Evolutionary conservation across 2,113 vertebrate genomes (phyloP).

Genomic region (Lepisosteus oculatus): DNA sequence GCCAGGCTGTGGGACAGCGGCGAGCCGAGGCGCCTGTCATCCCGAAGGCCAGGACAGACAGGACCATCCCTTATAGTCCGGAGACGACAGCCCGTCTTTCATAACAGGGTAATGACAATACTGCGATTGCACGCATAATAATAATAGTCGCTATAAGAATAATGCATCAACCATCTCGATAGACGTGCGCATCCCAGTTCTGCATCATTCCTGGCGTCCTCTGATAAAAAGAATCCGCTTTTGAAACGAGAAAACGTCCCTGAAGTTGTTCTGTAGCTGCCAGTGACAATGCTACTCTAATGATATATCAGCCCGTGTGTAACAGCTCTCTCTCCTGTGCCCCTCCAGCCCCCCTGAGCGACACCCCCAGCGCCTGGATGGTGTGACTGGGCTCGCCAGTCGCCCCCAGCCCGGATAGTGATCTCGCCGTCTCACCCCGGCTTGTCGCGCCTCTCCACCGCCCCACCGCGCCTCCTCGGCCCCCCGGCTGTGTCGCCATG

Average conservation of each 20-base stretch:
- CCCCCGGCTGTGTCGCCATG: constrained; percentile 52
- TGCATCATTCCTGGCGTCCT: too few species aligned
- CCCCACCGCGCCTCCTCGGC: constrained; percentile 36
- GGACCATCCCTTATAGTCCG: too few species aligned
- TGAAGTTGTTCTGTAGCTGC: too few species aligned
- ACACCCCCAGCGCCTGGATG: constrained; percentile 24
- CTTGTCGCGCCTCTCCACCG: constrained; percentile 14
- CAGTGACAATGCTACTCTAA: too few species aligned
- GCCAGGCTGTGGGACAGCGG: constrained; percentile 12
- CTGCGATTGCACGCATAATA: too few species aligned
- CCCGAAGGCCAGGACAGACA: too few species aligned
- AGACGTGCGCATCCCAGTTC: neutral
- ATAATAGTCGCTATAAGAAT: too few species aligned
- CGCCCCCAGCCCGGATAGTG: constrained; percentile 10
- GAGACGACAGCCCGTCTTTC: constrained; percentile 15
- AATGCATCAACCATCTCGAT: neutral
- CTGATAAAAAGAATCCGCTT: too few species aligned
- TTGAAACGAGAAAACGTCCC: too few species aligned
- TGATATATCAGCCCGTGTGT: too few species aligned
- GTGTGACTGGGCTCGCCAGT: neutral
- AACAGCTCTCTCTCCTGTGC: neutral
- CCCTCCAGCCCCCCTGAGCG: constrained; percentile 30
- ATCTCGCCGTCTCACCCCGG: neutral
- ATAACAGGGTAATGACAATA: constrained; percentile 5
- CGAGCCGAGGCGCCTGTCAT: neutral